phyloP scores from a whole-genome alignment of 2,113 vertebrate genomes.

The Mus musculus region DNA sequence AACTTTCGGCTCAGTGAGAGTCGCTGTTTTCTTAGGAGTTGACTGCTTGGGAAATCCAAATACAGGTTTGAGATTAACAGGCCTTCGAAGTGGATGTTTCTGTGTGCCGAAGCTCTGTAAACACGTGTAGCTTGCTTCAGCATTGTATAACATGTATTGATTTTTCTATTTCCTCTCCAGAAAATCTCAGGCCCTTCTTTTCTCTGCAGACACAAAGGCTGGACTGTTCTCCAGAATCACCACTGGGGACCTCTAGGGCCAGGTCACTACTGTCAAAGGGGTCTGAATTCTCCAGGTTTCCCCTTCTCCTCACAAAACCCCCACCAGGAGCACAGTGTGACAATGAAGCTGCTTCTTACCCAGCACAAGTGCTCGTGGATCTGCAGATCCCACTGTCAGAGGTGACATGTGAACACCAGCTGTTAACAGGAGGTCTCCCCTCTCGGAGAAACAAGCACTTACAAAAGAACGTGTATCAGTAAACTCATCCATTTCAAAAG shows the following conservation, averaged over 20 bases:
- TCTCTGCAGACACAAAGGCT: constrained; percentile 14
- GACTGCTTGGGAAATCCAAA: not conserved
- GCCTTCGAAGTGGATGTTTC: constrained; percentile 14
- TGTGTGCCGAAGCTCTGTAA: constrained; percentile 16
- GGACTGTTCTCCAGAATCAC: not conserved
- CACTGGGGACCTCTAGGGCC: not conserved
- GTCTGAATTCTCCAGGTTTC: not conserved
- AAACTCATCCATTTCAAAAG: constrained; percentile 24
- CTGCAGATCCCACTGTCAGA: not conserved
- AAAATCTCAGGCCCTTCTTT: constrained; percentile 15
- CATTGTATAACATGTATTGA: constrained; percentile 44
- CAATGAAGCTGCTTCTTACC: not conserved
- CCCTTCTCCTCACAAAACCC: not conserved
- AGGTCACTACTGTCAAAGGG: not conserved
- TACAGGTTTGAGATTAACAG: not conserved
- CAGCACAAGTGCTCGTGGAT: not conserved
- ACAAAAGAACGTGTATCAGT: constrained; percentile 1
- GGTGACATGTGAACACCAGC: constrained; percentile 23
- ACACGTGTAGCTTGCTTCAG: not conserved
- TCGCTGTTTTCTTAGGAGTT: not conserved
- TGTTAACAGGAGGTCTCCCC: not conserved
- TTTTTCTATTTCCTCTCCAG: not conserved
- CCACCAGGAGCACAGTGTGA: not conserved
- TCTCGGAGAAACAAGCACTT: not conserved
- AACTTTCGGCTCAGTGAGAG: not conserved